A percentile compares a stretch with the other conserved stretches of the same genome.
These are phyloP conservation scores for Lophotriccus pileatus DNA, from an alignment of 2,797 vertebrate genomes.

Conservation along the genomic window DNA sequence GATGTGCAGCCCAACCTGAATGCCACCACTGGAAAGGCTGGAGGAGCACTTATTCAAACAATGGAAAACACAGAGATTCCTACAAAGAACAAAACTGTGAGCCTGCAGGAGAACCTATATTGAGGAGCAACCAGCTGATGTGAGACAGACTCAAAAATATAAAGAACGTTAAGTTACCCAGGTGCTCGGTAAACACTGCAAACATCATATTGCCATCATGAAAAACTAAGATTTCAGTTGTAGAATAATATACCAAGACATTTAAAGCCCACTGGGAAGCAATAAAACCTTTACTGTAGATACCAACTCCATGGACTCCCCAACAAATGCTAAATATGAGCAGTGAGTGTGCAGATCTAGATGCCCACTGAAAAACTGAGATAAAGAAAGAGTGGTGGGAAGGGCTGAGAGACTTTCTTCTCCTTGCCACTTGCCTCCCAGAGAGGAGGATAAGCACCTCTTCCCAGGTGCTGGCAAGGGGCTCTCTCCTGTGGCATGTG, in stretches of 20 bases:
- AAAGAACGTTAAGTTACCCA: not conserved
- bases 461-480: not conserved
- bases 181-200: not conserved
- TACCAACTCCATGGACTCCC: not conserved
- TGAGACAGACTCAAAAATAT: not conserved
- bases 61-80: not conserved
- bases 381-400: not conserved
- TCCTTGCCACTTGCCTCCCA: not conserved
- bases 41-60: not conserved
- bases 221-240: not conserved
- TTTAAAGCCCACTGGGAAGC: not conserved
- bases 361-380: not conserved
- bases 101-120: fast-evolving
- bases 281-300: not conserved
- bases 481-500: not conserved
- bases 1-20: not conserved
- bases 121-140: not conserved
- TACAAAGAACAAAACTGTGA: not conserved
- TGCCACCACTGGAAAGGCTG: not conserved
- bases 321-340: not conserved
- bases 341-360: not conserved
- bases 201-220: not conserved
- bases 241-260: not conserved
- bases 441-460: not conserved
- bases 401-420: not conserved